These are phyloP conservation scores for Catharus bicknelli DNA, from an alignment of 2,113 vertebrate genomes.

Conservation along the genomic window DNA sequence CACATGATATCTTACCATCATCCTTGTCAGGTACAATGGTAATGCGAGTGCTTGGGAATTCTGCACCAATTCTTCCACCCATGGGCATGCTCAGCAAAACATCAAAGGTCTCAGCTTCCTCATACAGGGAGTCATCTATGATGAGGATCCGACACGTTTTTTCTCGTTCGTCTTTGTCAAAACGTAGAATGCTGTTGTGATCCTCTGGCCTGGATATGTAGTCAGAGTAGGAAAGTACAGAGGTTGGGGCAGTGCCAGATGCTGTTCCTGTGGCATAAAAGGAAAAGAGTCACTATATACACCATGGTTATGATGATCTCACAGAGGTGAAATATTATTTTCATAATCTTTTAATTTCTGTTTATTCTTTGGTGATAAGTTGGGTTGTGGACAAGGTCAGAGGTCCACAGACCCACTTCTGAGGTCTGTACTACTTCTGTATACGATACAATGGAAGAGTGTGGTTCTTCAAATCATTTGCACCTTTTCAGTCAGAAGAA, in stretches of 20 bases:
- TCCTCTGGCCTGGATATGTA: constrained; percentile 92
- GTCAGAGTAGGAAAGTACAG: constrained; percentile 91
- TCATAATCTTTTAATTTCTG: not conserved
- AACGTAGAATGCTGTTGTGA: constrained; percentile 86
- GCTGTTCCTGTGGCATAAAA: constrained; percentile 80
- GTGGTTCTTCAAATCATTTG: not conserved
- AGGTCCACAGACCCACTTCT: not conserved
- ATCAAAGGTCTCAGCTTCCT: constrained; percentile 87
- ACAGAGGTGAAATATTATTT: not conserved
- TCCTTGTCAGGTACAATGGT: constrained; percentile 84
- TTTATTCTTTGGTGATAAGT: not conserved
- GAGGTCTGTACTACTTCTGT: not conserved
- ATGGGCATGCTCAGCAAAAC: constrained; percentile 86
- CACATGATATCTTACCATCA: constrained; percentile 79
- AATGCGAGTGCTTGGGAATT: constrained; percentile 77
- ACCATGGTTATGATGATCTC: not conserved
- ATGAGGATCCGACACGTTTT: constrained; percentile 84
- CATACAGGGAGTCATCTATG: constrained; percentile 92
- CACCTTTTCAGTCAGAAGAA: not conserved
- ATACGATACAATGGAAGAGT: not conserved
- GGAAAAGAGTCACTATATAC: not conserved
- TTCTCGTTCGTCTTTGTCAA: constrained; percentile 84
- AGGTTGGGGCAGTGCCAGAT: constrained; percentile 84
- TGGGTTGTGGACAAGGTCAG: not conserved
- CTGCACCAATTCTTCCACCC: constrained; percentile 84